Evolutionary conservation across 1,140 invertebrate genomes (phyloP), one percentile per base, ranked within the genome.

Genomic region (Conus ventricosus): DNA sequence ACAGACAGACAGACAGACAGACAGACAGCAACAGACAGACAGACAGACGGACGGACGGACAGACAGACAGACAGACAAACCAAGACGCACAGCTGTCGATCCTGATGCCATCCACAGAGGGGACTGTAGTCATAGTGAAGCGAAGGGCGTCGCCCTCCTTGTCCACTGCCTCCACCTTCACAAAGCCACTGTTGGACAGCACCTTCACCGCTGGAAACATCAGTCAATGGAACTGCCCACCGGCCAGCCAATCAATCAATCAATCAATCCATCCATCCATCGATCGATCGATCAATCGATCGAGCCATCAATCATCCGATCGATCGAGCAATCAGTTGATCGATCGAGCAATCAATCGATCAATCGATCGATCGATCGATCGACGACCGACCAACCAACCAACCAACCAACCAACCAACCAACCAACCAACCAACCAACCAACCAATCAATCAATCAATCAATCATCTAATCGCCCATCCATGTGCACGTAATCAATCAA

Each of bases 21-120:
- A 57, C 25, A 60, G 10, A 57, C 51, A 60, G 7, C n/a, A n/a
- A 84, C 23, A 84, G 15, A 60, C 78, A 39, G 10, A 51, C 78
- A 81, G 11, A 81, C 27, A 81, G 11, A 81, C 78, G 51, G 11
- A 81, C 78, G 51, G 11, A 81, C 78, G 51, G 11, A 81, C 78
- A 39, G 10, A 51, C 78, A 81, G 11, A 81, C 27, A 81, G 11
- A 81, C 78, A 83, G 6, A 23, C 51, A 83, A 17, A 55, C 13
- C 7, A 17, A 55, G 53, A 76, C 84, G 54, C 39, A 85, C 84
- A 51, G 25, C 55, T 25, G 39, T 85, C 84, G 15, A 85, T 85
- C 27, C 2, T 7, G 25, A 85, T 75, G 67, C 7, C 60, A 67
- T 54, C 71, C 25, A 53, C 63, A 51, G 25, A n/a, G 5, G 84